phyloP scores from a whole-genome alignment of 2,113 vertebrate genomes.

The Crotophaga sulcirostris region DNA sequence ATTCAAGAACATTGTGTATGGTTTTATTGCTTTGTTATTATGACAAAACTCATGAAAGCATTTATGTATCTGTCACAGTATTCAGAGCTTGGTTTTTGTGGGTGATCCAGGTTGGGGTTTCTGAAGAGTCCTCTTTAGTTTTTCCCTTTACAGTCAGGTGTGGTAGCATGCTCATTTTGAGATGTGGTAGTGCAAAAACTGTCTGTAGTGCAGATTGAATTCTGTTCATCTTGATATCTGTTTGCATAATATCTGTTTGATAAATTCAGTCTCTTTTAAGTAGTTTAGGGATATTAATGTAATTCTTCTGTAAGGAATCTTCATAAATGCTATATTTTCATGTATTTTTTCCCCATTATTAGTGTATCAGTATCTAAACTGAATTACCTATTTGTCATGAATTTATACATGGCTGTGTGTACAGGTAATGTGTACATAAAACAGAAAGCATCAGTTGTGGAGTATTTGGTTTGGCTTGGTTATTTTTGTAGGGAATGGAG shows the following conservation, averaged over 20 bases:
- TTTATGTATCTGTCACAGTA: not conserved
- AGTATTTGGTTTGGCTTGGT: accelerated
- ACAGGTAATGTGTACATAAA: not conserved
- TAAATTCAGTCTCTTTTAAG: not conserved
- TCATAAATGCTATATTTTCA: not conserved
- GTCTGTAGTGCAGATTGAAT: not conserved
- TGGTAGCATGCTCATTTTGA: not conserved
- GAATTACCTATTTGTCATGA: not conserved
- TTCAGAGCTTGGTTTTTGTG: not conserved
- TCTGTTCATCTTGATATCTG: not conserved
- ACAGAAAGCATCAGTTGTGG: not conserved
- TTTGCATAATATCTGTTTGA: not conserved
- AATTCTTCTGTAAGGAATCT: not conserved
- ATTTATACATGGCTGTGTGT: not conserved
- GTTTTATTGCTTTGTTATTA: not conserved
- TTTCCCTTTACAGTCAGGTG: not conserved
- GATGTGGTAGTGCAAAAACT: not conserved
- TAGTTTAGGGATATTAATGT: not conserved
- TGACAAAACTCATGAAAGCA: not conserved
- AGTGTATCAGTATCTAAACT: not conserved
- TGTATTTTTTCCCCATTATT: not conserved
- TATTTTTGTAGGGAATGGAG: not conserved
- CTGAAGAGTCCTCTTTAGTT: not conserved
- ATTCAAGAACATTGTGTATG: not conserved
- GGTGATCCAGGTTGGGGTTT: not conserved